Evolutionary conservation across 2,113 vertebrate genomes (phyloP).

Genomic region (Oriolus oriolus): DNA sequence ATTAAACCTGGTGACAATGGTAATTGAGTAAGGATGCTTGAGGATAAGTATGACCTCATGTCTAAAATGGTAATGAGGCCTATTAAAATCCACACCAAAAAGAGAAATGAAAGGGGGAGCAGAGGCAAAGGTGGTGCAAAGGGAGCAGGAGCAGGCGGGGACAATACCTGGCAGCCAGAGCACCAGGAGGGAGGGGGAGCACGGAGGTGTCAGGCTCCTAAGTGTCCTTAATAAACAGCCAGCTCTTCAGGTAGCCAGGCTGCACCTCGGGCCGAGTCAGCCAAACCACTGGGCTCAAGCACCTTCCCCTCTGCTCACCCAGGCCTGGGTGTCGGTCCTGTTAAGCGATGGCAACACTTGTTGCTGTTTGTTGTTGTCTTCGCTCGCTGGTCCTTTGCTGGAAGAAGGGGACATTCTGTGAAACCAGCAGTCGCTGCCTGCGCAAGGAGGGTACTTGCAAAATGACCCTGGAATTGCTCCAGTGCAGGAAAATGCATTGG

Average conservation of each 20-base stretch:
- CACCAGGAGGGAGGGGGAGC: background rate
- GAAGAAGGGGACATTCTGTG: background rate
- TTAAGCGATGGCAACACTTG: background rate
- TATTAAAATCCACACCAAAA: constrained; percentile 36
- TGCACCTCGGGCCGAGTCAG: background rate
- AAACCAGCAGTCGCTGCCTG: background rate
- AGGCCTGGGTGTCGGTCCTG: background rate
- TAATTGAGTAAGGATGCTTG: constrained; percentile 55
- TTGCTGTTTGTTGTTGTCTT: background rate
- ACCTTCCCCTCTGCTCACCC: background rate
- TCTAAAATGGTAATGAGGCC: constrained; percentile 63
- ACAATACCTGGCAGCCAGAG: background rate
- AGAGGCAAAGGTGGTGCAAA: background rate
- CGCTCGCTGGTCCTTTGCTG: background rate
- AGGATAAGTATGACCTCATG: constrained; percentile 63
- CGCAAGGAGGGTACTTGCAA: background rate
- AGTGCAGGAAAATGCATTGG: background rate
- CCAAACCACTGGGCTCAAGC: background rate
- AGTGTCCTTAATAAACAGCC: background rate
- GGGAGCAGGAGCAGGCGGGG: background rate
- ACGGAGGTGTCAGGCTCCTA: background rate
- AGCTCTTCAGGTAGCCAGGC: background rate
- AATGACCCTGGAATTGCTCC: background rate
- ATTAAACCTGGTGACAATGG: constrained; percentile 52
- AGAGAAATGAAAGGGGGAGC: background rate